Evolutionary conservation across 2,113 vertebrate species (phyloP).

Genomic region (Oenanthe oenanthe): DNA sequence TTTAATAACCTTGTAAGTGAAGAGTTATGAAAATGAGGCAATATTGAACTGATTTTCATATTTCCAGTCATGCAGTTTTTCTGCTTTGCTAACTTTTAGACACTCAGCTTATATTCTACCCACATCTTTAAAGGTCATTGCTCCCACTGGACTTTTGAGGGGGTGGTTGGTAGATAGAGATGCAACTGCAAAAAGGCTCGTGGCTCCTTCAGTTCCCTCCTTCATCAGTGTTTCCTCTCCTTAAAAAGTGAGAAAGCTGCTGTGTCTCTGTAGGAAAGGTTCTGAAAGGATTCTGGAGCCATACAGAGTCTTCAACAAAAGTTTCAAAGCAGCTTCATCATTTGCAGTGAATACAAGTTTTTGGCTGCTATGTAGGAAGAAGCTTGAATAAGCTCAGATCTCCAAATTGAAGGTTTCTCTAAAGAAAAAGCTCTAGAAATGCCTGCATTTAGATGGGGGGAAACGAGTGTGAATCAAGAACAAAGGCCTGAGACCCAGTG

Average conservation of each 20-base stretch:
- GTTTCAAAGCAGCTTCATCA: slow-evolving; percentile 71
- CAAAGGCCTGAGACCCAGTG: slow-evolving; percentile 59
- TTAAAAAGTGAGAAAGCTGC: not conserved
- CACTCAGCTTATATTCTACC: slow-evolving; percentile 22
- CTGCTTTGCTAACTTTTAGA: slow-evolving; percentile 65
- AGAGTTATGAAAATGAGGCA: slow-evolving; percentile 25
- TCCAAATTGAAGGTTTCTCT: slow-evolving; percentile 66
- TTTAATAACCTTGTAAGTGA: slow-evolving; percentile 9
- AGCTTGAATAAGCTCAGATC: slow-evolving; percentile 75
- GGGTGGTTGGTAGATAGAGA: not conserved
- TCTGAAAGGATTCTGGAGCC: slow-evolving; percentile 66
- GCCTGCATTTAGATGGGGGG: slow-evolving; percentile 57
- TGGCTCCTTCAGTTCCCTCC: not conserved
- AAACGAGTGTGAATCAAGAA: slow-evolving; percentile 60
- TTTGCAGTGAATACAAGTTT: slow-evolving; percentile 61
- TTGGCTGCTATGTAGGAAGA: slow-evolving; percentile 55
- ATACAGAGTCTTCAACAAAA: slow-evolving; percentile 46
- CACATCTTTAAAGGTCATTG: slow-evolving; percentile 58
- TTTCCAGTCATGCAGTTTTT: slow-evolving; percentile 45
- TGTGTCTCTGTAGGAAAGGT: slow-evolving; percentile 9
- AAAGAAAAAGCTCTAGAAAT: slow-evolving; percentile 77
- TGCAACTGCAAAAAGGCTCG: slow-evolving; percentile 4
- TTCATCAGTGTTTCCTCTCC: not conserved
- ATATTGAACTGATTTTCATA: not conserved
- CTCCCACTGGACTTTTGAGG: not conserved